Percentiles rank a stretch among this genome's conserved stretches.
Conservation (phyloP, 2,888 invertebrate species). For the Hartigia nigra region DNA sequence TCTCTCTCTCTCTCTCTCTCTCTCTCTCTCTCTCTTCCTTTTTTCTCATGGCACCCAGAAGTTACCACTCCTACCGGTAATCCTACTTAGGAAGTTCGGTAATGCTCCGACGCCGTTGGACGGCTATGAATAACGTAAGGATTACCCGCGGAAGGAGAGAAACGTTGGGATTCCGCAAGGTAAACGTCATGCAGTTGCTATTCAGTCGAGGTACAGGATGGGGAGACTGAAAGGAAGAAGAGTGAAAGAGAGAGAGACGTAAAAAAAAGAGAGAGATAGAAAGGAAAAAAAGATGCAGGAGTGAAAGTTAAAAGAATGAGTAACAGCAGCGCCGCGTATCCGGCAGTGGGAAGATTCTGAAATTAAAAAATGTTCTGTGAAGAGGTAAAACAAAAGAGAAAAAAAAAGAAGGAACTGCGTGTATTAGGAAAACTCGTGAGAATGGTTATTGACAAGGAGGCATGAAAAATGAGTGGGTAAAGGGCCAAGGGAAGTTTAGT, state of each 20-base stretch:
- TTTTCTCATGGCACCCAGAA: constrained; percentile 30
- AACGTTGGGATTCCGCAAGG: neutral
- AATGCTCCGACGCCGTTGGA: constrained; percentile 32
- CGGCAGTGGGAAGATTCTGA: neutral
- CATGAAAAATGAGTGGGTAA: neutral
- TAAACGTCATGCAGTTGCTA: neutral
- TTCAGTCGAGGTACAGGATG: neutral
- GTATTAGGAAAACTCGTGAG: neutral
- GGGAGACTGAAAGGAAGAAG: neutral
- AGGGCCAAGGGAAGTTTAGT: neutral
- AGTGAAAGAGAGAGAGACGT: neutral
- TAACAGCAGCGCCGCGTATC: neutral
- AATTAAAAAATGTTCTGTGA: neutral
- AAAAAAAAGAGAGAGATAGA: neutral
- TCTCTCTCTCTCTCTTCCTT: neutral
- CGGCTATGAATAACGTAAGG: constrained; percentile 54
- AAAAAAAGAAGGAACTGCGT: neutral
- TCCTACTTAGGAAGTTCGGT: constrained; percentile 53
- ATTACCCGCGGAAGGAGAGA: constrained; percentile 34
- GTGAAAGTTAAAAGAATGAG: neutral
- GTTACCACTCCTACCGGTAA: constrained; percentile 44
- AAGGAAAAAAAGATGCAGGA: neutral
- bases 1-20: constrained; percentile 16
- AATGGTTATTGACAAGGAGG: constrained; percentile 5
- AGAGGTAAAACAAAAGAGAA: constrained; percentile 2